Evolutionary conservation across 1,140 invertebrate genomes (phyloP).

Genomic region (Anastatus disparis): DNA sequence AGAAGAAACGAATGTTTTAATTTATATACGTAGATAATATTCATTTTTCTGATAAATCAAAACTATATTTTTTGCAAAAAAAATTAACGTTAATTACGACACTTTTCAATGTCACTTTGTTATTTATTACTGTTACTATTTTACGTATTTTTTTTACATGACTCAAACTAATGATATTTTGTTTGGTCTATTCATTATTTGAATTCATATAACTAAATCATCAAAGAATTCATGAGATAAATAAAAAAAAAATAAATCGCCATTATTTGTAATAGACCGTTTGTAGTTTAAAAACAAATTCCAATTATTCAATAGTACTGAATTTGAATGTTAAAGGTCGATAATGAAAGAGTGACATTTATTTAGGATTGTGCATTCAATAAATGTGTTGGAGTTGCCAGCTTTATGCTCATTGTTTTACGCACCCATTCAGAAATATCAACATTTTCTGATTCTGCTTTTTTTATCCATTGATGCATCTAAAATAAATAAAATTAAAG

Average conservation of each 20-base stretch:
- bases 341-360: conserved; percentile 69
- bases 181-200: background rate
- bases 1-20: conserved; percentile 13
- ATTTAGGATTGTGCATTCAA: conserved; percentile 67
- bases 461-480: conserved; percentile 94
- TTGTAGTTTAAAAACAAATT: conserved; percentile 46
- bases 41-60: background rate
- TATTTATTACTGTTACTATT: background rate
- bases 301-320: conserved; percentile 63
- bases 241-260: conserved; percentile 40
- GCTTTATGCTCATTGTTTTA: conserved; percentile 85
- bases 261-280: conserved; percentile 46
- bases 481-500: conserved; percentile 62
- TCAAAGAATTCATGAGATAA: background rate
- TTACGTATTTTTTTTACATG: background rate
- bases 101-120: background rate
- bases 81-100: conserved; percentile 10
- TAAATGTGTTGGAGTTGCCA: conserved; percentile 75
- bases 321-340: conserved; percentile 66
- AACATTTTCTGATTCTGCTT: conserved; percentile 86
- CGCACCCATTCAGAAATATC: conserved; percentile 97
- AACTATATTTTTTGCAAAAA: background rate
- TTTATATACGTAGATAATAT: background rate
- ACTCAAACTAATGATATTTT: too few species aligned
- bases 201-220: background rate